Percentiles rank a stretch among this genome's conserved stretches.
Evolutionary conservation across 2,888 invertebrate species (phyloP).

Genomic region (Dermolepida albohirtum): DNA sequence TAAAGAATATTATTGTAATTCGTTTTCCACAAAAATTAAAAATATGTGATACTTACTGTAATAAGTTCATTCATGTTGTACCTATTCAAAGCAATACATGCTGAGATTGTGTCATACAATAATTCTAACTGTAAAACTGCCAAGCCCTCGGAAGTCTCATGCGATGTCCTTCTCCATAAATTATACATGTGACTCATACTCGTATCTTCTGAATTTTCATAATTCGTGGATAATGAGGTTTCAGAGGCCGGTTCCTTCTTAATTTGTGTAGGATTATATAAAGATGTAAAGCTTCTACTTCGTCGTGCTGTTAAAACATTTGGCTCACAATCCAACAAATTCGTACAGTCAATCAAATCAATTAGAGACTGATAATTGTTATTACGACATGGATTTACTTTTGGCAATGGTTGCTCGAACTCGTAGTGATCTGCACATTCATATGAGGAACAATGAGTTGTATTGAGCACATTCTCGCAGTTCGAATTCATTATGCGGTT

Average conservation of each 20-base stretch:
- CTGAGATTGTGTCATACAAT: constrained; percentile 59
- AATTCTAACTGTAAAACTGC: constrained; percentile 59
- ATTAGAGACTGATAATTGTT: constrained; percentile 19
- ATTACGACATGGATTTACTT: background rate
- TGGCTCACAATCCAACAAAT: constrained; percentile 14
- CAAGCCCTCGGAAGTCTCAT: constrained; percentile 56
- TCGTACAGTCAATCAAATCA: constrained; percentile 34
- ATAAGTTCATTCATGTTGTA: constrained; percentile 54
- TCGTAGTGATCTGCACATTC: background rate
- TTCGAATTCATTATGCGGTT: background rate
- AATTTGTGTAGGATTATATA: constrained; percentile 27
- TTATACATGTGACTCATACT: constrained; percentile 23
- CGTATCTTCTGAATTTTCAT: constrained; percentile 50
- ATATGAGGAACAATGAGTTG: background rate
- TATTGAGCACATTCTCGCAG: background rate
- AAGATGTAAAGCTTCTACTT: background rate
- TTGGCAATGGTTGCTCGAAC: background rate
- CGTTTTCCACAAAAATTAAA: too few relatives aligned
- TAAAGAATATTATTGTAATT: too few relatives aligned
- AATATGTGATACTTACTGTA: constrained; percentile 50
- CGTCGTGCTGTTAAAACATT: background rate
- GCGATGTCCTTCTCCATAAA: constrained; percentile 56
- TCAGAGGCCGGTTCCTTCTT: constrained; percentile 41
- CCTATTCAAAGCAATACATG: constrained; percentile 58
- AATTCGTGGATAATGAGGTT: constrained; percentile 31